Evolutionary conservation across 1,140 invertebrate species (phyloP), one percentile per base, ranked within the genome.

Genomic region (Drosophila sucinea): DNA sequence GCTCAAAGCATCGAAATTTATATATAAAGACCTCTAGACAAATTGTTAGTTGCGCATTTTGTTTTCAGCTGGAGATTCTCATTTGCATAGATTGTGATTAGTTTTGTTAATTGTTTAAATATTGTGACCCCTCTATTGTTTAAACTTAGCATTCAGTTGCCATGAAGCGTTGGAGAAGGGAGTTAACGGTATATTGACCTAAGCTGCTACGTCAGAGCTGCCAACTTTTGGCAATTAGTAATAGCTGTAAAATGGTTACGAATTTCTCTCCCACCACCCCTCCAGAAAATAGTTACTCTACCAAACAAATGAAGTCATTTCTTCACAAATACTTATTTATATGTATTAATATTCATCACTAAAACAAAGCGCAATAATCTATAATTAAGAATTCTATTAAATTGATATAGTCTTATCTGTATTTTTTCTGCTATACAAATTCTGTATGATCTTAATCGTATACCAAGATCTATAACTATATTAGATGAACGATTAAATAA

Each of bases 31-130:
- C 60, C 10, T 56, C 58, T 57, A 69, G 8, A 51, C 8, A 64
- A 67, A 71, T 38, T 70, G 69, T 77, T 56, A 73, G 81, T 77
- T 80, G 81, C 79, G 78, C 83, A 82, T 86, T 86, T 77, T 41
- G 79, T 60, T 66, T 70, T 82, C 65, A 57, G 60, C 72, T 54
- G 54, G 66, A 32, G 54, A 55, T 57, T 65, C 73, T 73, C 67
- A 86, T 87, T 86, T 86, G 79, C 76, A 82, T 83, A 79, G 35
- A 5, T 62, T 64, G 62, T 70, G 51, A 79, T 69, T 86, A 79
- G 80, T 82, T 77, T 58, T 69, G 3, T 67, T 67, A 73, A 67
- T 60, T 58, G 58, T 79, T 65, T 77, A 60, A 58, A 54, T 27
- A 44, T 29, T 63, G 38, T 54, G 57, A 51, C 29, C 35, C 3